Evolutionary conservation across 2,888 invertebrate genomes (phyloP), one percentile per base, ranked within the genome.

Genomic region (Heliconius ismenius): DNA sequence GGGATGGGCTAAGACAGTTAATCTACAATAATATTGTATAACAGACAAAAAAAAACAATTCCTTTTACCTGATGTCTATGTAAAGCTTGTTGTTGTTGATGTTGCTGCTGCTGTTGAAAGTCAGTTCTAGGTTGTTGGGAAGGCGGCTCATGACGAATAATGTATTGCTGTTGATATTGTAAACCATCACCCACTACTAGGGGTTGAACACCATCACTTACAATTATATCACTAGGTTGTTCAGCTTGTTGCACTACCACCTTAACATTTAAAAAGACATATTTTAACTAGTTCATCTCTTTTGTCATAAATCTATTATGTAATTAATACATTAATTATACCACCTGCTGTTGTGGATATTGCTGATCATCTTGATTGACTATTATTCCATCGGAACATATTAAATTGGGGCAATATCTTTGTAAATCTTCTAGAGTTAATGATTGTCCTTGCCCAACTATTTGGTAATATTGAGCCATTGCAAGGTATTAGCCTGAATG

Each of bases 401-500:
- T 80, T 73, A 95, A 88, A 86, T 95, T 96, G 80, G 95, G 95
- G 87, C 95, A 96, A 86, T 95, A 95, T 85, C 95, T 95, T 88
- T 95, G 95, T 81, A 95, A 86, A 83, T 96, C 96, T 83, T 96
- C 96, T 82, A 95, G 86, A 79, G 94, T 91, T 77, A 95, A 84
- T 85, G 92, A 91, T 87, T 94, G 95, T 83, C 92, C 90, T 91
- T 94, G 95, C 87, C 95, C 95, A 88, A 95, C 94, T 87, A 96
- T 95, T 85, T 96, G 96, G 89, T 95, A 96, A 91, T 95, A 96
- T 90, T 96, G 96, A 89, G 96, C 96, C 96, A 96, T 96, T 88
- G 90, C 92, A 88, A 87, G 84, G 81, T 81, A 84, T 92, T 91
- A 93, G 83, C 91, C 92, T 93, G 84, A 82, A 87, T 81, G 77